A percentile compares a stretch with the other conserved stretches of the same genome.
phyloP scores from a whole-genome alignment of 2,888 invertebrate species.

The Saturnia japonica region DNA sequence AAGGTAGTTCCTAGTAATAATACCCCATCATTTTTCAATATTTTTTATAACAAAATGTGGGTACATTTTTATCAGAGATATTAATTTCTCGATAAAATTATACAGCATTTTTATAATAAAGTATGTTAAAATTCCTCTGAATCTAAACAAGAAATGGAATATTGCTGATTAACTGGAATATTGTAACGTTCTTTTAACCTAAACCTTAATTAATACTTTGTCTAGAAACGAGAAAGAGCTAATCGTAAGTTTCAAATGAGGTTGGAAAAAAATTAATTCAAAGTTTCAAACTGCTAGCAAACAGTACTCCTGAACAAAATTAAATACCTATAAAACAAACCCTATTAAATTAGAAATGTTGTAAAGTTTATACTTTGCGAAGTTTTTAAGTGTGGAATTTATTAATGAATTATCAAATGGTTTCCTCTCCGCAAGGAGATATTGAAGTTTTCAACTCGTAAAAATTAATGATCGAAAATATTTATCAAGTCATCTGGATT shows the following conservation, averaged over 20 bases:
- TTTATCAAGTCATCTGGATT: background rate
- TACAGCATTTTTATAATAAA: background rate
- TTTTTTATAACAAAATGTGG: no score
- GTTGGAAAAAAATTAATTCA: background rate
- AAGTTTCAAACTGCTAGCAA: background rate
- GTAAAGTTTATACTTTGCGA: background rate
- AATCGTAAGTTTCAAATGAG: background rate
- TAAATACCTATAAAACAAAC: background rate
- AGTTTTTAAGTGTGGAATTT: conserved; percentile 7
- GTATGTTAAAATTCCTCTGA: background rate
- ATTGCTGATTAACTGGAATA: background rate
- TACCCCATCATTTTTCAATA: no score
- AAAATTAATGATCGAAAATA: background rate
- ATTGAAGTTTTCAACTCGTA: conserved; percentile 5
- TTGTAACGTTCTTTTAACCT: background rate
- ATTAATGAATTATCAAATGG: conserved; percentile 5
- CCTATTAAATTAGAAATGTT: conserved; percentile 4
- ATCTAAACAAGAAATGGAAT: background rate
- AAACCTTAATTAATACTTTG: background rate
- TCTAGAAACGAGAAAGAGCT: background rate
- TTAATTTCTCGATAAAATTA: background rate
- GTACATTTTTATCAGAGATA: background rate
- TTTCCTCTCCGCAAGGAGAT: background rate
- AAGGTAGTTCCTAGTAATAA: no score
- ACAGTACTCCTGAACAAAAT: background rate